A percentile compares a stretch with the other conserved stretches of the same genome.
These are phyloP conservation scores for Camponotus fellah DNA, from an alignment of 2,888 invertebrate species.

Conservation along the genomic window DNA sequence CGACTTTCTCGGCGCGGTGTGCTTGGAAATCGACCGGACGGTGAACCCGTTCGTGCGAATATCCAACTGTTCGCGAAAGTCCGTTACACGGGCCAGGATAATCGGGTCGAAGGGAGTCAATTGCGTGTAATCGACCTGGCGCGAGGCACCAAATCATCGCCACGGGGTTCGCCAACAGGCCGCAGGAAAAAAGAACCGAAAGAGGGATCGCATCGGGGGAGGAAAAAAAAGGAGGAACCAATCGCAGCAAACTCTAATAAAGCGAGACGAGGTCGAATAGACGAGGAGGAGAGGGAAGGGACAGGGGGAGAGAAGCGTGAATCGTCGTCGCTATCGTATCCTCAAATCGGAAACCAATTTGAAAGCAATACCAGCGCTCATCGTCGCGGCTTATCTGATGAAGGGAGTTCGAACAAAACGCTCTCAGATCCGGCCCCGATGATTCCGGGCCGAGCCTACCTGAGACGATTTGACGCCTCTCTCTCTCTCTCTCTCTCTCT, in stretches of 20 bases:
- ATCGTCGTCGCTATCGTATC: conserved; percentile 77
- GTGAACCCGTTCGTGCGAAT: conserved; percentile 50
- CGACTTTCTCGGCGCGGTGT: conserved; percentile 5
- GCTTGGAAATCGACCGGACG: conserved; percentile 27
- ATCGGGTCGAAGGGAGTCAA: conserved; percentile 66
- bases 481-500: neutral
- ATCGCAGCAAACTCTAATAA: conserved; percentile 69
- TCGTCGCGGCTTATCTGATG: conserved; percentile 82
- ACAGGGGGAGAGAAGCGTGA: conserved; percentile 59
- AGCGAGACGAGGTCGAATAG: conserved; percentile 69
- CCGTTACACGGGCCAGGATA: conserved; percentile 40
- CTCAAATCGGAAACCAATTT: conserved; percentile 85
- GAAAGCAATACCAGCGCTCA: conserved; percentile 83
- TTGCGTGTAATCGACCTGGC: conserved; percentile 68
- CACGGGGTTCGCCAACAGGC: conserved; percentile 2
- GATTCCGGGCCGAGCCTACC: conserved; percentile 61
- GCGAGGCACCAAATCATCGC: conserved; percentile 66
- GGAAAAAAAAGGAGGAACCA: conserved; percentile 36
- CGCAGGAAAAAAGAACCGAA: conserved; percentile 32
- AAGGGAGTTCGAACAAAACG: conserved; percentile 75
- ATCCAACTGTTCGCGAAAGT: conserved; percentile 42
- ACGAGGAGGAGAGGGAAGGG: conserved; percentile 34
- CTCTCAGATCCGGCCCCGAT: conserved; percentile 74
- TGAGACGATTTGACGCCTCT: conserved; percentile 67
- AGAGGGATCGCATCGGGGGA: conserved; percentile 8